Conservation (phyloP, 23 tunicate species). For the Ascidia mentula region DNA sequence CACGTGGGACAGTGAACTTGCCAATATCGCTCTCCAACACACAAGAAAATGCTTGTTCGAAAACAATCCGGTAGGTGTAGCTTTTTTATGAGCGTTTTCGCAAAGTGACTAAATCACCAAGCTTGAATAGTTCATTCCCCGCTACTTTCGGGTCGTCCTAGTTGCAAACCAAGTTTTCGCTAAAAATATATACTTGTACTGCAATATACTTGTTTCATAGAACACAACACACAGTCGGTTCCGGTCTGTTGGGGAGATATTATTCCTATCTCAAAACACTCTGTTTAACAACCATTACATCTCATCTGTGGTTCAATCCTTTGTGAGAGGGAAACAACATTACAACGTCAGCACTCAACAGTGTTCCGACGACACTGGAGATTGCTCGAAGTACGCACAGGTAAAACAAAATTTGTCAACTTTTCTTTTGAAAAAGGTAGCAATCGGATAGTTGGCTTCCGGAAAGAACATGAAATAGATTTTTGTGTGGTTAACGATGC, state of each 20-base stretch:
- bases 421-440: too few relatives aligned
- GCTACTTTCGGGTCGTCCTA: too few relatives aligned
- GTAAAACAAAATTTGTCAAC: not conserved
- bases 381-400: slow-evolving; percentile 7
- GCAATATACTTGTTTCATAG: not conserved
- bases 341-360: not conserved
- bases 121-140: too few relatives aligned
- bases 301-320: not conserved
- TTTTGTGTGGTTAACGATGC: too few relatives aligned
- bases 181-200: too few relatives aligned
- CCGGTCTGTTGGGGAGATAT: not conserved
- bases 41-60: slow-evolving; percentile 28
- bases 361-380: not conserved
- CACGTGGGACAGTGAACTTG: slow-evolving; percentile 35
- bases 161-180: too few relatives aligned
- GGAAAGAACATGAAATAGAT: too few relatives aligned
- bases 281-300: not conserved
- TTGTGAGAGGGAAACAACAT: not conserved
- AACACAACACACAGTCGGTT: slow-evolving; percentile 1
- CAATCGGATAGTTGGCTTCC: too few relatives aligned
- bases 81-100: too few relatives aligned
- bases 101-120: too few relatives aligned
- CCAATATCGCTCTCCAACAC: slow-evolving; percentile 14
- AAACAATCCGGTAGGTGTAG: slow-evolving; percentile 22
- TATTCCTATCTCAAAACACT: not conserved